Conservation (phyloP, 2,113 vertebrate species). For the Sorex fumeus region DNA sequence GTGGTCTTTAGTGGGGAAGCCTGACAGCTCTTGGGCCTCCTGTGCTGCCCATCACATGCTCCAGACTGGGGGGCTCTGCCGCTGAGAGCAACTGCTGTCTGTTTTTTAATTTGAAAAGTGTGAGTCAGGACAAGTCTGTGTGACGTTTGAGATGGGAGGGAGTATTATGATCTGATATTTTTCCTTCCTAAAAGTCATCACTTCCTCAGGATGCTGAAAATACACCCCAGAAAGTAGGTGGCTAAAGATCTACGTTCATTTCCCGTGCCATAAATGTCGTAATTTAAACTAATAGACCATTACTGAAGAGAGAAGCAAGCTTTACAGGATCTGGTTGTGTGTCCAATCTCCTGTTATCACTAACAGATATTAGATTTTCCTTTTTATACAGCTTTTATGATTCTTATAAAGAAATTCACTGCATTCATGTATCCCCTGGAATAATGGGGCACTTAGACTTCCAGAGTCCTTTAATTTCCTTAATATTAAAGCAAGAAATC, state of each 20-base stretch:
- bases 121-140: conserved; percentile 3
- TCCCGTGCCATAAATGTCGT: conserved; percentile 8
- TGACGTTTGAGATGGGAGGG: conserved; percentile 22
- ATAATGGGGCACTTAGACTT: conserved; percentile 84
- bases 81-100: no score
- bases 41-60: neutral
- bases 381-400: conserved; percentile 46
- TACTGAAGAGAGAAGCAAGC: neutral
- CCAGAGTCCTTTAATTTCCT: conserved; percentile 85
- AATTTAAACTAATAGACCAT: conserved; percentile 35
- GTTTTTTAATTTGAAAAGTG: neutral
- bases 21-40: neutral
- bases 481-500: conserved; percentile 86
- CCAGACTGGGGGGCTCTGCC: no score
- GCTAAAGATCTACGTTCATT: conserved; percentile 15
- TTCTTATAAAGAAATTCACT: conserved; percentile 77
- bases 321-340: neutral
- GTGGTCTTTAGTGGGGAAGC: neutral
- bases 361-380: neutral
- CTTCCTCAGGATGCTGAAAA: conserved; percentile 38
- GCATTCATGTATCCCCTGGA: conserved; percentile 67
- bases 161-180: neutral
- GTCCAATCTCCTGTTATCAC: neutral
- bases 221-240: conserved; percentile 34
- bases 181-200: conserved; percentile 30